Evolutionary conservation across 2,888 invertebrate species (phyloP).

Genomic region (Orthosia incerta): DNA sequence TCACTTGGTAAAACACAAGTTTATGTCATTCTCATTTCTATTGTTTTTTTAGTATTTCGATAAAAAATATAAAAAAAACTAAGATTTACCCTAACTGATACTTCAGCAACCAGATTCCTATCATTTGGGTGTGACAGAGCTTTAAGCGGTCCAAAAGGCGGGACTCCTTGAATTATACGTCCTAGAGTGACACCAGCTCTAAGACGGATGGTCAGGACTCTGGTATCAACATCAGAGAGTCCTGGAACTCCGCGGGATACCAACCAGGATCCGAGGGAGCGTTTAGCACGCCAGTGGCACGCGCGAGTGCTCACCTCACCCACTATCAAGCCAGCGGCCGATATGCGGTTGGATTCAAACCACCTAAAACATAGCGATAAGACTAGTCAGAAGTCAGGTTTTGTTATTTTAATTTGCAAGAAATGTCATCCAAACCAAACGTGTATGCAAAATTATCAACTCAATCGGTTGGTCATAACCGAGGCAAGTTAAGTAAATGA

Average conservation of each 20-base stretch:
- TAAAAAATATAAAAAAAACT: not conserved
- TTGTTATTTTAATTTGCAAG: not conserved
- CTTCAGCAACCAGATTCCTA: slow-evolving; percentile 97
- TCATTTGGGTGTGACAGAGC: slow-evolving; percentile 94
- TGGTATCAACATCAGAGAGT: slow-evolving; percentile 97
- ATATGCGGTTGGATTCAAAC: slow-evolving; percentile 98
- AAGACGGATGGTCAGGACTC: slow-evolving; percentile 97
- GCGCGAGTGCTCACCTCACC: slow-evolving; percentile 96
- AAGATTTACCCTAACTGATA: slow-evolving; percentile 93
- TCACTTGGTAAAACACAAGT: no score
- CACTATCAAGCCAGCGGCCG: slow-evolving; percentile 97
- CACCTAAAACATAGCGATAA: slow-evolving; percentile 90
- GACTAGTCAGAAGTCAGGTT: not conserved
- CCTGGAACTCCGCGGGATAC: slow-evolving; percentile 95
- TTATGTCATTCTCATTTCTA: no score
- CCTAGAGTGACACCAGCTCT: slow-evolving; percentile 96
- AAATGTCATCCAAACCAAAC: no score
- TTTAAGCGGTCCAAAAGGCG: slow-evolving; percentile 80
- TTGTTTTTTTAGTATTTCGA: not conserved
- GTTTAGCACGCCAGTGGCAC: slow-evolving; percentile 97
- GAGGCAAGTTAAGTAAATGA: no score
- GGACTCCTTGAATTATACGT: slow-evolving; percentile 91
- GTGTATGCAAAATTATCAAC: no score
- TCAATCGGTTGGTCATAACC: no score
- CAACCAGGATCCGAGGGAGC: slow-evolving; percentile 97